Evolutionary conservation across 23 tunicate genomes (phyloP), one percentile per base, ranked within the genome.

Genomic region (Styela plicata): DNA sequence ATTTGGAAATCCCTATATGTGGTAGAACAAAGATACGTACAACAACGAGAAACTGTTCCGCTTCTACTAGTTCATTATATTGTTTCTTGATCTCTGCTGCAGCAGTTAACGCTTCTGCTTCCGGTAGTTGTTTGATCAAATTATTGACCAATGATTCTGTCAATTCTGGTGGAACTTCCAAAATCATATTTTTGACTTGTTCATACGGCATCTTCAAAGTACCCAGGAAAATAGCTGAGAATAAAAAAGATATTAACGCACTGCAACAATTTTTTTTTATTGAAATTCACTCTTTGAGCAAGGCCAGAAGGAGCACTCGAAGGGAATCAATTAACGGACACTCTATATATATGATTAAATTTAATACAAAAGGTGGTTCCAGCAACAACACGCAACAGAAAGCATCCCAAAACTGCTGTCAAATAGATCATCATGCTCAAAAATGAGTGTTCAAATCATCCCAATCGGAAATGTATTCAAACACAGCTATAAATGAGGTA

Each of bases 181-280:
- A 66, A 30, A 96, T 96, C 83, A 86, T 82, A 30, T 64, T 69
- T 33, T 82, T 88, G n/a, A 90, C 37, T 33, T 87, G 80, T 17
- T 52, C 34, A 83, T 87, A 84, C n/a, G 87, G 33, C 64, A 90
- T 84, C 52, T 96, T 96, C 44, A 96, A 33, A 2, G 97, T 86
- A 24, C 99, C 99, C 44, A 96, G 82, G 86, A 96, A 96, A 34
- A 96, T 96, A 3, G 99, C 97, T 92, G 86, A 30, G 74, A 85
- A 34, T 18, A 84, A 64, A 3, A n/a, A 5, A 25, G 21, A 70
- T 13, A 23, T 28, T 28, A 30, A 24, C 26, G 20, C 66, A 20
- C 24, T 18, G 79, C 68, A 31, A 74, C 24, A 30, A 18, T 74
- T n/a, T n/a, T n/a, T n/a, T n/a, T n/a, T n/a, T n/a, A n/a, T n/a